Percentiles rank a stretch among this genome's conserved stretches.
Evolutionary conservation across 2,113 vertebrate species (phyloP).

Genomic region (Tinamus guttatus): DNA sequence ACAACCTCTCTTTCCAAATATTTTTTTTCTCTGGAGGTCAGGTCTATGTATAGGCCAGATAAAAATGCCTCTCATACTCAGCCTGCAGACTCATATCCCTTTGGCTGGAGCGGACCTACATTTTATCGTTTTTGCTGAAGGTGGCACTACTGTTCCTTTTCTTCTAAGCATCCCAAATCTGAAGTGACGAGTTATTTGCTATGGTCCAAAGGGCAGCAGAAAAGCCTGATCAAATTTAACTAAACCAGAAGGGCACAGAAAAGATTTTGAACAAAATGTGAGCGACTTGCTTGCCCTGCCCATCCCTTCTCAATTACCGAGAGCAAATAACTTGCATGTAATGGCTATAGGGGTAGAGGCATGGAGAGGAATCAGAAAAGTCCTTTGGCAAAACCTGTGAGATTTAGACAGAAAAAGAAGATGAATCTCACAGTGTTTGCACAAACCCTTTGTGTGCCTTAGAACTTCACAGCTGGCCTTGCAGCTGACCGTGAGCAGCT

Average conservation of each 20-base stretch:
- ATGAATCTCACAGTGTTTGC: conserved; percentile 14
- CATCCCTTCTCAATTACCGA: conserved; percentile 65
- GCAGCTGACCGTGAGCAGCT: neutral
- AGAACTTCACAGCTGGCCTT: neutral
- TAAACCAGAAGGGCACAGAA: conserved; percentile 66
- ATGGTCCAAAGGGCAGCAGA: conserved; percentile 62
- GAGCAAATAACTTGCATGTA: conserved; percentile 61
- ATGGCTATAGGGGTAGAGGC: neutral
- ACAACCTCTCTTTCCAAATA: too few species aligned
- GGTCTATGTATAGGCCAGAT: neutral
- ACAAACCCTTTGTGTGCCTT: neutral
- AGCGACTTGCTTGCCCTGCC: conserved; percentile 49
- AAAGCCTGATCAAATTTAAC: conserved; percentile 71
- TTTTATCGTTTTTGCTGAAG: conserved; percentile 36
- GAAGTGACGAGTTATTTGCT: conserved; percentile 55
- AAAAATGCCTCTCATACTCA: neutral
- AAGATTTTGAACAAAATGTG: conserved; percentile 59
- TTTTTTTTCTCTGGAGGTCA: neutral
- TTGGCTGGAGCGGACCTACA: neutral
- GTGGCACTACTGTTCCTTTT: conserved; percentile 61
- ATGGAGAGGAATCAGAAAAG: conserved; percentile 15
- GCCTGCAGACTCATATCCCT: rapidly evolving
- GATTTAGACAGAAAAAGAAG: neutral
- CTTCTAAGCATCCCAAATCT: neutral
- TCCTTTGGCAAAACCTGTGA: neutral